phyloP scores from a whole-genome alignment of 2,888 invertebrate species.

The Helicoverpa assulta region DNA sequence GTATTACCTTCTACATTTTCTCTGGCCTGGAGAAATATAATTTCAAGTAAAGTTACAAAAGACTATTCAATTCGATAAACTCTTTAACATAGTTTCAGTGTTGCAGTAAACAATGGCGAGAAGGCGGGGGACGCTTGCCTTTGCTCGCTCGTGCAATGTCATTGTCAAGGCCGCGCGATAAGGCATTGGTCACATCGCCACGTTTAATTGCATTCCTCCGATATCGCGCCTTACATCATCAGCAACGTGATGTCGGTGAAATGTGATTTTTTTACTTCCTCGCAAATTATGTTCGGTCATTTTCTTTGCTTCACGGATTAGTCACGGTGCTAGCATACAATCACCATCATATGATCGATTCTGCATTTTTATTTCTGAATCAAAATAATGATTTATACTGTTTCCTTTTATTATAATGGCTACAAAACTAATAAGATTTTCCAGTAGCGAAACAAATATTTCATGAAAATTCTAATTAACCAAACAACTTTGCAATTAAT shows the following conservation, averaged over 20 bases:
- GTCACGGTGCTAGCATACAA: slow-evolving; percentile 59
- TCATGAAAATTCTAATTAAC: too few species aligned
- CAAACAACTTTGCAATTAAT: too few species aligned
- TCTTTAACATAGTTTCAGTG: slow-evolving; percentile 35
- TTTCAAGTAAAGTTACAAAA: background rate
- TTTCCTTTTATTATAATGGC: background rate
- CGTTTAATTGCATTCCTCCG: slow-evolving; percentile 86
- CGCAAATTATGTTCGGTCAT: slow-evolving; percentile 62
- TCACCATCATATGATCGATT: slow-evolving; percentile 53
- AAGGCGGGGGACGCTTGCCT: slow-evolving; percentile 50
- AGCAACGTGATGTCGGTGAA: slow-evolving; percentile 76
- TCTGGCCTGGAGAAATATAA: background rate
- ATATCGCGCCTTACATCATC: slow-evolving; percentile 84
- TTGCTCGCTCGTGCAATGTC: slow-evolving; percentile 76
- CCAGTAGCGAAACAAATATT: too few species aligned
- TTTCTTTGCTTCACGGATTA: slow-evolving; percentile 63
- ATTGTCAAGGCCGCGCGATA: slow-evolving; percentile 87
- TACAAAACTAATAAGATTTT: too few species aligned
- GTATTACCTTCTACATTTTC: too few species aligned
- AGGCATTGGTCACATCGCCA: slow-evolving; percentile 82
- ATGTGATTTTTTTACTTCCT: slow-evolving; percentile 63
- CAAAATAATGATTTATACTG: slow-evolving; percentile 14
- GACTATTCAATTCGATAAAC: slow-evolving; percentile 17
- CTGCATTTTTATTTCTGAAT: slow-evolving; percentile 40
- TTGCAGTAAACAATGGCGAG: slow-evolving; percentile 55